These are phyloP conservation scores for Dicentrarchus labrax DNA, from an alignment of 2,113 vertebrate species.

Conservation along the genomic window DNA sequence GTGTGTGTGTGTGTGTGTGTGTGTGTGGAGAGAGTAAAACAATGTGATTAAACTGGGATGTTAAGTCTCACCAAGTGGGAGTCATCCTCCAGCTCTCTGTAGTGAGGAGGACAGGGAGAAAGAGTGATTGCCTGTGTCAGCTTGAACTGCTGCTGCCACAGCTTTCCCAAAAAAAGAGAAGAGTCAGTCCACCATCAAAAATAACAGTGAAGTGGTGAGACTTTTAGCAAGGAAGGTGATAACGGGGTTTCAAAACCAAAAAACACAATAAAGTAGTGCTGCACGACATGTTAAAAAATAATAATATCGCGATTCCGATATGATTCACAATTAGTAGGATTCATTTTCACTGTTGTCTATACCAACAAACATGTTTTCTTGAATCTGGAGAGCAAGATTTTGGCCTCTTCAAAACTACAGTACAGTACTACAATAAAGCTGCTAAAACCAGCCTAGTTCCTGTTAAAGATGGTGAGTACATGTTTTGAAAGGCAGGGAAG, in stretches of 20 bases:
- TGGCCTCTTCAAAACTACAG: too few species aligned
- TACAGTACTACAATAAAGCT: too few species aligned
- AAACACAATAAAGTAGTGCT: neutral
- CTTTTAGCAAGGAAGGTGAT: neutral
- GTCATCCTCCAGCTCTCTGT: constrained; percentile 9
- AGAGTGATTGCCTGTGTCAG: constrained; percentile 6
- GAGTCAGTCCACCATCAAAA: neutral
- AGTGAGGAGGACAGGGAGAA: neutral
- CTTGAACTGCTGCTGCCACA: constrained; percentile 6
- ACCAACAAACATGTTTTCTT: too few species aligned
- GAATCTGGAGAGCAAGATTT: too few species aligned
- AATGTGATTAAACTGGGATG: constrained; percentile 12
- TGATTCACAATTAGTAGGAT: too few species aligned
- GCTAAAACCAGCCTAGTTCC: too few species aligned
- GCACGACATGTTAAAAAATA: too few species aligned
- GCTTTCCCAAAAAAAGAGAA: neutral
- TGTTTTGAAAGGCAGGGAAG: too few species aligned
- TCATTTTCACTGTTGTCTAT: too few species aligned
- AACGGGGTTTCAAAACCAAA: neutral
- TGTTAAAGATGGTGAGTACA: too few species aligned
- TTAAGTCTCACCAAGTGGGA: constrained; percentile 31
- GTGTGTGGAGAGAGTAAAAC: constrained; percentile 5
- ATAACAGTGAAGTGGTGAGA: neutral
- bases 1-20: neutral
- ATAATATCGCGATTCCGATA: too few species aligned